These are phyloP conservation scores for Phrynocephalus versicolor DNA, from an alignment of 2,113 vertebrate species.

Conservation along the genomic window DNA sequence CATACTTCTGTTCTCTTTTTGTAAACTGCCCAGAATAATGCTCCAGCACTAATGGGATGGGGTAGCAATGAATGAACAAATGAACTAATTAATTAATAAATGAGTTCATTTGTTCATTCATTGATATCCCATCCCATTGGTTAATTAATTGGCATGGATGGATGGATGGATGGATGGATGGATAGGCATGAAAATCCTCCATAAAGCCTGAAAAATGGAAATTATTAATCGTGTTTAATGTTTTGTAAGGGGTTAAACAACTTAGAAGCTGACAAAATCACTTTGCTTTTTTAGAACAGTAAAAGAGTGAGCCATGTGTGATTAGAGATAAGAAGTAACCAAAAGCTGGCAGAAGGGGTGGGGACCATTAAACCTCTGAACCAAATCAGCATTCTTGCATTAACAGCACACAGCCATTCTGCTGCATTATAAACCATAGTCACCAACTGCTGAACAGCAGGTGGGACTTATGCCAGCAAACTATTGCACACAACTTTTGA, in stretches of 20 bases:
- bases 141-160: no score
- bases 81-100: no score
- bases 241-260: background rate
- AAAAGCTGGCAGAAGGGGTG: background rate
- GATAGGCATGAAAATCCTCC: background rate
- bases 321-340: background rate
- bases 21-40: no score
- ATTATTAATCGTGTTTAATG: background rate
- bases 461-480: background rate
- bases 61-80: no score
- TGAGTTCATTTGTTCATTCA: background rate
- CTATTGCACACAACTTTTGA: no score
- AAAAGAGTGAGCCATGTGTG: background rate
- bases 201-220: background rate
- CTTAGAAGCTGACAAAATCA: background rate
- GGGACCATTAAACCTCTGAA: background rate
- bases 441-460: background rate
- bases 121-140: no score
- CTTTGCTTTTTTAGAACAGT: background rate
- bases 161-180: no score
- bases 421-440: background rate
- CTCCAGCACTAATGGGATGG: no score
- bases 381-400: background rate
- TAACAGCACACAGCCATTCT: background rate
- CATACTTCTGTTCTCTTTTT: no score